These are phyloP conservation scores for Pogonognathellus flavescens DNA, from an alignment of 1,140 invertebrate species.

Conservation along the genomic window DNA sequence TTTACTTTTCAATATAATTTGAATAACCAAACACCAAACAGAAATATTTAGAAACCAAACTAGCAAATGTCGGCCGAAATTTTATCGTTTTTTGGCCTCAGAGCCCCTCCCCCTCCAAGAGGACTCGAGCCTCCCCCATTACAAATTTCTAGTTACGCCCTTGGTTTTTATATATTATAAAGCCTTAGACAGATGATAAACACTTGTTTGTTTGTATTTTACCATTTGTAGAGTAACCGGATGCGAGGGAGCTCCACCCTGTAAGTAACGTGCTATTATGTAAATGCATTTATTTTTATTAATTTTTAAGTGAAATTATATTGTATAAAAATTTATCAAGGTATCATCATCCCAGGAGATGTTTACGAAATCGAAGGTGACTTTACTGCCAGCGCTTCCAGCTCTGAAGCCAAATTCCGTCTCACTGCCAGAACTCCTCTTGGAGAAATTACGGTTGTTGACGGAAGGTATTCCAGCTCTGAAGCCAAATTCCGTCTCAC, in stretches of 20 bases:
- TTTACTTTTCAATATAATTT: no score
- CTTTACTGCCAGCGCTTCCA: not conserved
- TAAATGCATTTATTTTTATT: not conserved
- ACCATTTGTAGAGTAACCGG: not conserved
- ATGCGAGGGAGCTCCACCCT: conserved; percentile 36
- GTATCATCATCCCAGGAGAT: not conserved
- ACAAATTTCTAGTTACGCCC: no score
- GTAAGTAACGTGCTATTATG: not conserved
- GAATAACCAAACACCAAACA: no score
- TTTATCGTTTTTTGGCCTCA: no score
- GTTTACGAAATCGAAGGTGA: conserved; percentile 14
- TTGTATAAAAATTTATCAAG: not conserved
- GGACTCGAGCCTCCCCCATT: no score
- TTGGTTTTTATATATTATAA: no score
- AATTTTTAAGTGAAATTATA: not conserved
- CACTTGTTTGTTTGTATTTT: not conserved
- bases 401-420: conserved; percentile 7
- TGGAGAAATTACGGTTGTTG: not conserved
- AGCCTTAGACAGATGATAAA: not conserved
- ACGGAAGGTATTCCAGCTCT: not conserved
- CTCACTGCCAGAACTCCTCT: conserved; percentile 22
- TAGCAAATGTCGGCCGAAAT: no score
- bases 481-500: conserved; percentile 24
- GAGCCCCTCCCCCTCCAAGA: no score
- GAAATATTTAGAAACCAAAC: no score